Evolutionary conservation across 1,140 invertebrate genomes (phyloP).

Genomic region (Polyergus mexicanus): DNA sequence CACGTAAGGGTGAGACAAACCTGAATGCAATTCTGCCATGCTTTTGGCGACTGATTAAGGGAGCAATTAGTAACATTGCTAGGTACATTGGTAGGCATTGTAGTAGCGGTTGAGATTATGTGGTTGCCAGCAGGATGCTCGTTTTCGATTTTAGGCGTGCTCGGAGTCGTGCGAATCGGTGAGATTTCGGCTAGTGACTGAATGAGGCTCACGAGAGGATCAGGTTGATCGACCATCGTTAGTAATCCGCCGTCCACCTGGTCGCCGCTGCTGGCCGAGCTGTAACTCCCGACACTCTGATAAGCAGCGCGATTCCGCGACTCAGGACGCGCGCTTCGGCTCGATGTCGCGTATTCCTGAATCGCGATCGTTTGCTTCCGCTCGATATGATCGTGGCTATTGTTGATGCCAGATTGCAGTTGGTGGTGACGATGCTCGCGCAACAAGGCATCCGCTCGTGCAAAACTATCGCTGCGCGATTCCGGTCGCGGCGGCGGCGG

Average conservation of each 20-base stretch:
- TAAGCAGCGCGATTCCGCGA: conserved; percentile 67
- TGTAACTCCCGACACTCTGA: conserved; percentile 73
- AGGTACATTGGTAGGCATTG: conserved; percentile 74
- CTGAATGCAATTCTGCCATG: conserved; percentile 84
- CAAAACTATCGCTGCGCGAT: conserved; percentile 82
- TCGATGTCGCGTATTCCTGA: conserved; percentile 47
- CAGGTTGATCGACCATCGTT: conserved; percentile 83
- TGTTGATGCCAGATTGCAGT: conserved; percentile 40
- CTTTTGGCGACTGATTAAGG: conserved; percentile 85
- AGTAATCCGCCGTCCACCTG: conserved; percentile 84
- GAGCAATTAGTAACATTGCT: conserved; percentile 81
- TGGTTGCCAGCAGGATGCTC: conserved; percentile 69
- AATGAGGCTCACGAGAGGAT: conserved; percentile 85
- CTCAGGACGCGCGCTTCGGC: conserved; percentile 67
- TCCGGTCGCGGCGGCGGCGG: conserved; percentile 80
- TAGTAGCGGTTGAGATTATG: conserved; percentile 65
- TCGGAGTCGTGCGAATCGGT: conserved; percentile 74
- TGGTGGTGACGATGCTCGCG: conserved; percentile 76
- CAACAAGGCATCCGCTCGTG: conserved; percentile 79
- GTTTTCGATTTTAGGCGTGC: conserved; percentile 77
- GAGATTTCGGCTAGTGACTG: conserved; percentile 84
- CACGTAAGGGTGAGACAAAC: conserved; percentile 81
- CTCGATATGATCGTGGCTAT: conserved; percentile 46
- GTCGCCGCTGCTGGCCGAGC: conserved; percentile 75
- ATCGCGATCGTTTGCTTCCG: conserved; percentile 48